Evolutionary conservation across 2,797 vertebrate species (phyloP), one percentile per base, ranked within the genome.

Genomic region (Paratrypauchen microcephalus): DNA sequence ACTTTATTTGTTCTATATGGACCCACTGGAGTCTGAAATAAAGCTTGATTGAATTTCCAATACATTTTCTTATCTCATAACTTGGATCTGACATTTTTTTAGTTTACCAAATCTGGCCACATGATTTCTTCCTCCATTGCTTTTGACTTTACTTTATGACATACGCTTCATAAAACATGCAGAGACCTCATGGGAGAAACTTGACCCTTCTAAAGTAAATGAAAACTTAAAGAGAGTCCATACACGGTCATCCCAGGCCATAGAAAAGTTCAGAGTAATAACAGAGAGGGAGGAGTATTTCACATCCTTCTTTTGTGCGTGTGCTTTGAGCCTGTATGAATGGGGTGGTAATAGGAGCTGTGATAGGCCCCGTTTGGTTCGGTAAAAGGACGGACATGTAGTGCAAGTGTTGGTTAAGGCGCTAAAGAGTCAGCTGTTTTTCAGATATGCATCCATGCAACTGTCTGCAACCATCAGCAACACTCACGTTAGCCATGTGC

Each of bases 301-400:
- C 6, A 74, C 66, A 57, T 59, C 67, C 39, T 64, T 52, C 69
- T 50, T 9, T 3, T 62, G 65, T 54, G 66, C 72, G 69, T 86
- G 76, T 85, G 72, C 82, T 82, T 73, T 76, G 41, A 6, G 68
- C 59, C 52, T 61, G 70, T 66, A 68, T 52, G 60, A 50, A 59
- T 32, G 32, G 70, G 47, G 60, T 50, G 77, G 80, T 86, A 87
- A 85, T 71, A 68, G 69, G 71, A 85, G 60, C 64, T 24, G n/a
- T 45, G 36, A 62, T 45, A 1, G 36, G 60, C 11, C 21, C 16
- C 9, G 23, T 26, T 13, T 48, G 62, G 39, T 18, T 9, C 19
- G 41, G 21, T 64, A 28, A 26, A 26, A 69, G 58, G 70, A 73
- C 68, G 65, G 6, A 39, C 55, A 72, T 60, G 73, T 72, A 73